Percentiles rank a stretch among this genome's conserved stretches.
Evolutionary conservation across 2,888 invertebrate genomes (phyloP).

Genomic region (Coenonympha glycerion): DNA sequence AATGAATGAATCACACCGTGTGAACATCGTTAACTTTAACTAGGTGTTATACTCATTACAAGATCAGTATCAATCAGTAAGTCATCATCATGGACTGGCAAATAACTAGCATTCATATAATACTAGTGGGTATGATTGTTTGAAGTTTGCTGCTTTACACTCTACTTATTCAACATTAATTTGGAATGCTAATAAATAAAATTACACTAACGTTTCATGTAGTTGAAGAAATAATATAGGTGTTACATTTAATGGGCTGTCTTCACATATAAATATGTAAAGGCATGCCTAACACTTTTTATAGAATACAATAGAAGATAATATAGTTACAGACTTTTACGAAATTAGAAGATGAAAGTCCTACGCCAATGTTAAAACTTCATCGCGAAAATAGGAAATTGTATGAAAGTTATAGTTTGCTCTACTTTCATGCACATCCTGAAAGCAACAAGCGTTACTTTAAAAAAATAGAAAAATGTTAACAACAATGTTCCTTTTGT

Average conservation of each 20-base stretch:
- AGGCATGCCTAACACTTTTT: neutral
- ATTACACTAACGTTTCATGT: neutral
- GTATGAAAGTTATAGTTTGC: too few relatives aligned
- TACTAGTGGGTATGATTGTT: neutral
- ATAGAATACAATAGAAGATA: neutral
- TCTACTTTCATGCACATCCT: too few relatives aligned
- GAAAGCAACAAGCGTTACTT: too few relatives aligned
- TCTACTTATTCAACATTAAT: neutral
- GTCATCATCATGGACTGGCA: neutral
- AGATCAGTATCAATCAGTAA: slow-evolving; percentile 12
- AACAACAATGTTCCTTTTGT: too few relatives aligned
- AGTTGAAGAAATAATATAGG: neutral
- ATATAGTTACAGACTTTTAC: neutral
- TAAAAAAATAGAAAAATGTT: neutral
- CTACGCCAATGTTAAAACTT: too few relatives aligned
- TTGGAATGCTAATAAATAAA: neutral
- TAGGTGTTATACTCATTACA: slow-evolving; percentile 13
- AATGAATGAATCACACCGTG: slow-evolving; percentile 23
- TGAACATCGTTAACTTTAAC: slow-evolving; percentile 18
- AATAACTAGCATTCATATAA: neutral
- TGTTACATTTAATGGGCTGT: neutral
- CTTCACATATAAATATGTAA: neutral
- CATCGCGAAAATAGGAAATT: too few relatives aligned
- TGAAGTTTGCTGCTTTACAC: neutral
- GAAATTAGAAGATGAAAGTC: too few relatives aligned